phyloP scores from a whole-genome alignment of 2,113 vertebrate genomes.

The Saccopteryx bilineata region DNA sequence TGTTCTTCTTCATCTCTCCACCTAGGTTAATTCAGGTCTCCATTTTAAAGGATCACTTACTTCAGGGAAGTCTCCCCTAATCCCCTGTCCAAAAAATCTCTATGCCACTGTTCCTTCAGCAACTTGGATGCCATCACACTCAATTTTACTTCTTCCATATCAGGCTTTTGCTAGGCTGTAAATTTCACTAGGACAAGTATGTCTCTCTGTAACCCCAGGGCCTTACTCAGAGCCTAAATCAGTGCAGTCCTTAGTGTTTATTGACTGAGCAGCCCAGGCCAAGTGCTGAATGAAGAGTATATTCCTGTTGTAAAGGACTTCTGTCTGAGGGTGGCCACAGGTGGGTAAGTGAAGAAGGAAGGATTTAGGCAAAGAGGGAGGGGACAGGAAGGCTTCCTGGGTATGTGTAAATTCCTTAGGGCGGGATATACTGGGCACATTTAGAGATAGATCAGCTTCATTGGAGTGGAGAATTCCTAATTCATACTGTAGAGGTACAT shows the following conservation, averaged over 20 bases:
- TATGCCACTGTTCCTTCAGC: not conserved
- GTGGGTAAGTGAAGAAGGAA: not conserved
- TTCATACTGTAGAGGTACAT: not conserved
- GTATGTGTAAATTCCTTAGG: constrained; percentile 6
- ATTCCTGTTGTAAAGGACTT: not conserved
- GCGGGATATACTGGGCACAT: not conserved
- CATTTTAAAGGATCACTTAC: constrained; percentile 14
- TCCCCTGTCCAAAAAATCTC: not conserved
- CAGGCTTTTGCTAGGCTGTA: not conserved
- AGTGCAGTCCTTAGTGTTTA: constrained; percentile 31
- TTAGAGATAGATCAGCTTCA: not conserved
- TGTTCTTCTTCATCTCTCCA: not conserved
- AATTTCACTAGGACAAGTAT: not conserved
- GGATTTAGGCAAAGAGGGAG: not conserved
- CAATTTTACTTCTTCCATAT: not conserved
- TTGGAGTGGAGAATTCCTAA: not conserved
- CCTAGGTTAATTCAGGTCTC: not conserved
- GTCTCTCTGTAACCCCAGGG: constrained; percentile 50
- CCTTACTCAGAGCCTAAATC: not conserved
- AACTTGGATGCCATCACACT: not conserved
- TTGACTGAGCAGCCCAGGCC: constrained; percentile 17
- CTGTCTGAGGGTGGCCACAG: not conserved
- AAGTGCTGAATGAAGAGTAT: not conserved
- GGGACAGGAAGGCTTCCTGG: not conserved
- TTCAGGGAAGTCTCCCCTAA: not conserved